Evolutionary conservation across 2,113 vertebrate genomes (phyloP).

Genomic region (Dolichotis patagonum): DNA sequence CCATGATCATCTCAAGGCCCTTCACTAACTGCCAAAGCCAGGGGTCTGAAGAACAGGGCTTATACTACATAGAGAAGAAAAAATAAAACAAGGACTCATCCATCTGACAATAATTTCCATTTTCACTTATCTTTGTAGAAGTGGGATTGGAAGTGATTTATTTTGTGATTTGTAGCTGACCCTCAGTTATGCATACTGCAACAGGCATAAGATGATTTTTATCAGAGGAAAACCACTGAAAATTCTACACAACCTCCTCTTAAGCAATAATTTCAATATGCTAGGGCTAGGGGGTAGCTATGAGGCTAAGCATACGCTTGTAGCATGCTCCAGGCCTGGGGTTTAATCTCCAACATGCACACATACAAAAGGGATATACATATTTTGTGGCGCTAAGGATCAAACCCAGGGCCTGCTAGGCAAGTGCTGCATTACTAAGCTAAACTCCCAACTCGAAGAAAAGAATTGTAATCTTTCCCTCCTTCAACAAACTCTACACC

Average conservation of each 20-base stretch:
- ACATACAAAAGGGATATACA: not conserved
- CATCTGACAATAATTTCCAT: slow-evolving; percentile 29
- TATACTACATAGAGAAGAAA: slow-evolving; percentile 58
- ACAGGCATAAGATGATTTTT: not conserved
- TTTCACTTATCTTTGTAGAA: slow-evolving; percentile 15
- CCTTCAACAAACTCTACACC: not conserved
- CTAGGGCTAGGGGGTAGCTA: too few relatives aligned
- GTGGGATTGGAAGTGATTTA: slow-evolving; percentile 25
- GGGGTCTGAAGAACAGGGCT: slow-evolving; percentile 58
- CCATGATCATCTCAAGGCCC: slow-evolving; percentile 67
- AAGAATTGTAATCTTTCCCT: not conserved
- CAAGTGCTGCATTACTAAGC: not conserved
- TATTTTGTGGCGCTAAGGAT: not conserved
- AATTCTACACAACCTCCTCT: not conserved
- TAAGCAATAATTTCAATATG: not conserved
- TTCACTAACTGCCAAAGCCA: slow-evolving; percentile 70
- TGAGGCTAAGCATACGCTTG: not conserved
- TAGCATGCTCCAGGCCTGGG: not conserved
- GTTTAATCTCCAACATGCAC: not conserved
- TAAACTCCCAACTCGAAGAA: not conserved
- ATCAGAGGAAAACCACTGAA: slow-evolving; percentile 54
- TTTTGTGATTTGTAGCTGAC: not conserved
- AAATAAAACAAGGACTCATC: not conserved
- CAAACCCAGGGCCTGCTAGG: not conserved
- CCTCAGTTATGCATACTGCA: not conserved